phyloP scores from a whole-genome alignment of 1,140 invertebrate species.

The Spodoptera frugiperda region DNA sequence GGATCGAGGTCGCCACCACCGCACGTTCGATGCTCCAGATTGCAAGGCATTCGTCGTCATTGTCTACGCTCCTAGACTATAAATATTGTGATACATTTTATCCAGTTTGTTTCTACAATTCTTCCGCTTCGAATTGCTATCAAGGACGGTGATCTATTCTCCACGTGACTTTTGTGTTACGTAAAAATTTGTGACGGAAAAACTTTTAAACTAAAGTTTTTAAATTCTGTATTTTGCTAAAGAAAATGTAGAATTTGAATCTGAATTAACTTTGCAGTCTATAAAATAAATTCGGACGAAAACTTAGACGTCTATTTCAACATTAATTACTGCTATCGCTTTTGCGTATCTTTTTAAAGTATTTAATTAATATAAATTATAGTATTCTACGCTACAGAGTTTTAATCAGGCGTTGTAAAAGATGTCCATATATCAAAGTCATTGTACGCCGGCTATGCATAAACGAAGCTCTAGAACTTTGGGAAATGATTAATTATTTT shows the following conservation, averaged over 20 bases:
- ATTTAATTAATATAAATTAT: slow-evolving; percentile 10
- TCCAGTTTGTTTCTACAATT: neutral
- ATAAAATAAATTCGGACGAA: too few relatives aligned
- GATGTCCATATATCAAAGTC: slow-evolving; percentile 31
- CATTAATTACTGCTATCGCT: slow-evolving; percentile 6
- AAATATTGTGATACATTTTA: slow-evolving; percentile 32
- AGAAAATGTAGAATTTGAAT: too few relatives aligned
- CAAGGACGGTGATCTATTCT: too few relatives aligned
- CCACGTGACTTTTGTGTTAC: too few relatives aligned
- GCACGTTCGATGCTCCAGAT: slow-evolving; percentile 44
- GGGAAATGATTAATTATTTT: slow-evolving; percentile 40
- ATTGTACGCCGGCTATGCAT: slow-evolving; percentile 24
- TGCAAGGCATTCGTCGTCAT: slow-evolving; percentile 32
- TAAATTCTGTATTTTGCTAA: too few relatives aligned
- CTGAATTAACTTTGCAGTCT: too few relatives aligned
- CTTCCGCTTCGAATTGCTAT: neutral
- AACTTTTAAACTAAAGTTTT: too few relatives aligned
- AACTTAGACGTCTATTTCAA: neutral
- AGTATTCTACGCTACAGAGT: slow-evolving; percentile 1
- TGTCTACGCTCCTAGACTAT: slow-evolving; percentile 37
- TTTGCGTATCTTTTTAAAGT: neutral
- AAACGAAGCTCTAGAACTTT: slow-evolving; percentile 20
- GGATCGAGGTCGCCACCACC: slow-evolving; percentile 30
- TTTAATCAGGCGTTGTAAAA: slow-evolving; percentile 16
- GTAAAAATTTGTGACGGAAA: too few relatives aligned